Percentiles rank a stretch among this genome's conserved stretches.
These are phyloP conservation scores for Actinia equina DNA, from an alignment of 64 coral and sea anemone species.

Conservation along the genomic window DNA sequence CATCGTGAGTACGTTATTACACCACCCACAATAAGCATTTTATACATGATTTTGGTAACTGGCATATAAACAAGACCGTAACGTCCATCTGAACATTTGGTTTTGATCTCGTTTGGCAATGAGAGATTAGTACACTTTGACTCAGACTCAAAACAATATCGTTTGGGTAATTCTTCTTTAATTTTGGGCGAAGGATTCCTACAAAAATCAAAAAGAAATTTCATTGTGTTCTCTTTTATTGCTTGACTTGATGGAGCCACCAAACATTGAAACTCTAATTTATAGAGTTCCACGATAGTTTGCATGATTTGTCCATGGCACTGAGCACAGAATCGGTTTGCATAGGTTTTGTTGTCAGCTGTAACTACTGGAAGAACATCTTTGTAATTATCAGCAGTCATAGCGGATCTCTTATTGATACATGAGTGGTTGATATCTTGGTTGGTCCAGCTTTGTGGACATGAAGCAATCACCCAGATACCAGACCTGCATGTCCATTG, in stretches of 20 bases:
- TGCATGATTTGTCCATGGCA: background rate
- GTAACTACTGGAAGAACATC: conserved; percentile 3
- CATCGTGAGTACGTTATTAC: background rate
- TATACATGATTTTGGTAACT: background rate
- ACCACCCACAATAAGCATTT: background rate
- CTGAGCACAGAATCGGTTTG: background rate
- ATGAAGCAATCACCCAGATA: conserved; percentile 19
- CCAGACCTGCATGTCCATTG: conserved; percentile 20
- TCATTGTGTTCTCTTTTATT: background rate
- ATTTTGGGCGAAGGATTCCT: background rate
- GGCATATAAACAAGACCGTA: background rate
- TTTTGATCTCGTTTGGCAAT: background rate
- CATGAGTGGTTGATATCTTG: background rate
- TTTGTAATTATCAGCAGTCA: conserved; percentile 14
- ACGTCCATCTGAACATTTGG: background rate
- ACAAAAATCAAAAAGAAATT: conserved; percentile 19
- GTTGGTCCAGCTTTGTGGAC: conserved; percentile 20
- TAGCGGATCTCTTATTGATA: background rate
- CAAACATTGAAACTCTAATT: background rate
- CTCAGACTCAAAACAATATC: background rate
- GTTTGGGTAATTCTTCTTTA: background rate
- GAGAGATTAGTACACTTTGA: background rate
- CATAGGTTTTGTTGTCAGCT: conserved; percentile 5
- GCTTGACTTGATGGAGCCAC: background rate
- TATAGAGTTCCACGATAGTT: background rate